phyloP scores from a whole-genome alignment of 2,113 vertebrate genomes.

The Tragelaphus scriptus region DNA sequence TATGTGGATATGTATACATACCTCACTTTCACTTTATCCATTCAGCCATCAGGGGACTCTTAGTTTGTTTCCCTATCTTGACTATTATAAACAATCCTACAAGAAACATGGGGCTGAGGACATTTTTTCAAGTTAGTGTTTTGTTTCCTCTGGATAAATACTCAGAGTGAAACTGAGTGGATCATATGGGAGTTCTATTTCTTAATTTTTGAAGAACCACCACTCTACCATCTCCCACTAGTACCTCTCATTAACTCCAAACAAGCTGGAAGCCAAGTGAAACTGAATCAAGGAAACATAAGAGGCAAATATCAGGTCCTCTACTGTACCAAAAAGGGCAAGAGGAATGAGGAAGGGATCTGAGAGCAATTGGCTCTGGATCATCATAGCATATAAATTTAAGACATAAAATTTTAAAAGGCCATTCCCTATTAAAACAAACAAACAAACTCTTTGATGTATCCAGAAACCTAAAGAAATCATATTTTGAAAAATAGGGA shows the following conservation, averaged over 20 bases:
- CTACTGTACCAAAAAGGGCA: not conserved
- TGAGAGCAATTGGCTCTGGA: not conserved
- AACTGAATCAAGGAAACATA: not conserved
- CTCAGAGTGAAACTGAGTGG: not conserved
- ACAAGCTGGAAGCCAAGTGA: not conserved
- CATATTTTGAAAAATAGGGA: not conserved
- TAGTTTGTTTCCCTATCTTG: not conserved
- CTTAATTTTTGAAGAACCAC: not conserved
- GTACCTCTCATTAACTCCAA: not conserved
- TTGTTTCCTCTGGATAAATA: not conserved
- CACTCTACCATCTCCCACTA: not conserved
- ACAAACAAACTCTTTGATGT: not conserved
- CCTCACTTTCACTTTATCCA: not conserved
- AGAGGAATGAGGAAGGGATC: accelerated
- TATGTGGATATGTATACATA: not conserved
- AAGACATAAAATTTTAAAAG: not conserved
- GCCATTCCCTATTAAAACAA: not conserved
- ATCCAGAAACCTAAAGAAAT: not conserved
- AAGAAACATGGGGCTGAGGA: not conserved
- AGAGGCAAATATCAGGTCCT: not conserved
- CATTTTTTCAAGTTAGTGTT: not conserved
- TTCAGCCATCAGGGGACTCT: too few relatives aligned
- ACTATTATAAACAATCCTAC: not conserved
- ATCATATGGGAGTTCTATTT: not conserved
- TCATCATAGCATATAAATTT: not conserved